These are phyloP conservation scores for Sipha flava DNA, from an alignment of 1,140 invertebrate genomes.

Conservation along the genomic window DNA sequence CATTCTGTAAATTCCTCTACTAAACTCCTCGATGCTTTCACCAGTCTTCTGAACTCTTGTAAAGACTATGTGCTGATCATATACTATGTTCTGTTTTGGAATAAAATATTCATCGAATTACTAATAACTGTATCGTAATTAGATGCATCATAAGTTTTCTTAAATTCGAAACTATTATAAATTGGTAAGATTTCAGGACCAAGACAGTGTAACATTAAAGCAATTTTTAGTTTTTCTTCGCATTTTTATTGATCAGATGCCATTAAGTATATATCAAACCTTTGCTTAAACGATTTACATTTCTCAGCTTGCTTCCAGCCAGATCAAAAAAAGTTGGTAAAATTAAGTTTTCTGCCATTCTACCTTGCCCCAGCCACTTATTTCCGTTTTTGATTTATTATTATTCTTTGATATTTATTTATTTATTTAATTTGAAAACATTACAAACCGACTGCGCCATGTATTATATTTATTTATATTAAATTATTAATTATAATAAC, in stretches of 20 bases:
- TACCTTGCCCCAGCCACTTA: background rate
- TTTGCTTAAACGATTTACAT: background rate
- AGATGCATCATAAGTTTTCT: background rate
- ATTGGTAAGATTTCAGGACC: too few relatives aligned
- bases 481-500: too few relatives aligned
- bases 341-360: background rate
- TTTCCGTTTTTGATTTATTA: background rate
- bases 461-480: background rate
- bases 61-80: slow-evolving; percentile 43
- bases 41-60: slow-evolving; percentile 39
- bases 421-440: background rate
- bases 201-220: background rate
- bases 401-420: too few relatives aligned
- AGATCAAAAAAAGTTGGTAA: background rate
- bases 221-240: background rate
- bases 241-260: background rate
- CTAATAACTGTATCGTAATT: background rate
- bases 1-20: slow-evolving; percentile 45
- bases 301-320: background rate
- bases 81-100: slow-evolving; percentile 42
- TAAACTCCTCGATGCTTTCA: slow-evolving; percentile 42
- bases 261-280: background rate
- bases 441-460: background rate
- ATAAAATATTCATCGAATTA: slow-evolving; percentile 40
- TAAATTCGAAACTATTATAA: background rate